phyloP scores from a whole-genome alignment of 2,113 vertebrate species.

The Colossoma macropomum region DNA sequence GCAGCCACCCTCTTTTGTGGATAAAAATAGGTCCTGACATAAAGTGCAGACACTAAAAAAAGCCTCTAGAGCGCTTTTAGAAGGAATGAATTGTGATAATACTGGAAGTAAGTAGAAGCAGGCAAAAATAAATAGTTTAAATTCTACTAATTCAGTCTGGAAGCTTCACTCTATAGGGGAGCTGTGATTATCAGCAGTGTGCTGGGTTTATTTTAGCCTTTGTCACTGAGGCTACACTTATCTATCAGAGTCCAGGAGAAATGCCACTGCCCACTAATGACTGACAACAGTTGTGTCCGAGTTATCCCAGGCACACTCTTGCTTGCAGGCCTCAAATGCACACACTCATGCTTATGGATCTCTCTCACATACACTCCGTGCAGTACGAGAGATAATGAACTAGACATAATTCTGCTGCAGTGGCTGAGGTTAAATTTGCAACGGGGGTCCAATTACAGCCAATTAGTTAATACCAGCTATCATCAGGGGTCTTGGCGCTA shows the following conservation, averaged over 20 bases:
- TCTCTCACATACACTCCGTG: background rate
- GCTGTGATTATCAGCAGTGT: background rate
- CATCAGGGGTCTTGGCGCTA: constrained; percentile 21
- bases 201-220: constrained; percentile 35
- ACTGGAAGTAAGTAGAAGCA: too few relatives aligned
- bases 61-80: background rate
- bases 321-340: background rate
- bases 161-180: too few relatives aligned
- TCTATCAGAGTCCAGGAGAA: constrained; percentile 30
- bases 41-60: background rate
- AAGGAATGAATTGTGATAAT: too few relatives aligned
- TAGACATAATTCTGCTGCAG: background rate
- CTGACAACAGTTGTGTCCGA: constrained; percentile 63
- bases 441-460: constrained; percentile 43
- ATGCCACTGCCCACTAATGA: constrained; percentile 48
- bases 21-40: background rate
- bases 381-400: background rate
- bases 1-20: too few relatives aligned
- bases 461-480: constrained; percentile 51
- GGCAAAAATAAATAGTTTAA: too few relatives aligned
- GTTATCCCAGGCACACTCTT: constrained; percentile 24
- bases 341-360: background rate
- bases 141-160: too few relatives aligned
- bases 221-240: background rate
- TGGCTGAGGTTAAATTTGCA: constrained; percentile 48